phyloP scores from a whole-genome alignment of 2,888 invertebrate species.

The Trachelus tabidus region DNA sequence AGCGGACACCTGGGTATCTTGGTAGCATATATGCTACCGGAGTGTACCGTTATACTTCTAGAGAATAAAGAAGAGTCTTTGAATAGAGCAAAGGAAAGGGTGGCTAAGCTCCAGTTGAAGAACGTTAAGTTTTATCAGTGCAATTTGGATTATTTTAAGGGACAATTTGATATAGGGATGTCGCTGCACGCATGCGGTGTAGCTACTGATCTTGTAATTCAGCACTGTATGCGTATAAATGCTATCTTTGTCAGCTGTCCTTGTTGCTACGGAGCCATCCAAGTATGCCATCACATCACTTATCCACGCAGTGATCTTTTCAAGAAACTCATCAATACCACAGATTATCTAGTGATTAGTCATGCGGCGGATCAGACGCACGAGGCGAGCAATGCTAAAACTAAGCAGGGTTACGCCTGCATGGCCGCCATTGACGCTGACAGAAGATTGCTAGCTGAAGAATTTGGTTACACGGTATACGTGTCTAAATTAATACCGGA shows the following conservation, averaged over 20 bases:
- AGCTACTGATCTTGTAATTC: constrained; percentile 91
- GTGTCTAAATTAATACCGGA: constrained; percentile 82
- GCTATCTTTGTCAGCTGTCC: constrained; percentile 92
- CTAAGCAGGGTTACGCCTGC: constrained; percentile 82
- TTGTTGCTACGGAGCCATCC: constrained; percentile 93
- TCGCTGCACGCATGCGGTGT: constrained; percentile 95
- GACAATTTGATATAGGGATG: constrained; percentile 86
- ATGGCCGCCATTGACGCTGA: constrained; percentile 93
- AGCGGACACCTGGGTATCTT: constrained; percentile 93
- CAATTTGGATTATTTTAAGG: constrained; percentile 89
- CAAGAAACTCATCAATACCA: constrained; percentile 62
- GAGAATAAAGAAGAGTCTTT: constrained; percentile 94
- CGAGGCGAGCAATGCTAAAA: constrained; percentile 75
- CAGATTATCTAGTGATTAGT: constrained; percentile 83
- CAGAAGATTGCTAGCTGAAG: constrained; percentile 79
- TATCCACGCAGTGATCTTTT: constrained; percentile 85
- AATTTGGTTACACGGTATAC: constrained; percentile 80
- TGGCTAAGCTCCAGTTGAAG: constrained; percentile 73
- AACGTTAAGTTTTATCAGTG: constrained; percentile 88
- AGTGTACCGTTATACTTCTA: constrained; percentile 82
- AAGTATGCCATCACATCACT: constrained; percentile 80
- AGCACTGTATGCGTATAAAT: constrained; percentile 79
- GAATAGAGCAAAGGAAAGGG: constrained; percentile 77
- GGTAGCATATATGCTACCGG: constrained; percentile 82
- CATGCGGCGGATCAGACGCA: constrained; percentile 96